Evolutionary conservation across 1,140 invertebrate genomes (phyloP), one percentile per base, ranked within the genome.

Genomic region (Zaprionus ornatus): DNA sequence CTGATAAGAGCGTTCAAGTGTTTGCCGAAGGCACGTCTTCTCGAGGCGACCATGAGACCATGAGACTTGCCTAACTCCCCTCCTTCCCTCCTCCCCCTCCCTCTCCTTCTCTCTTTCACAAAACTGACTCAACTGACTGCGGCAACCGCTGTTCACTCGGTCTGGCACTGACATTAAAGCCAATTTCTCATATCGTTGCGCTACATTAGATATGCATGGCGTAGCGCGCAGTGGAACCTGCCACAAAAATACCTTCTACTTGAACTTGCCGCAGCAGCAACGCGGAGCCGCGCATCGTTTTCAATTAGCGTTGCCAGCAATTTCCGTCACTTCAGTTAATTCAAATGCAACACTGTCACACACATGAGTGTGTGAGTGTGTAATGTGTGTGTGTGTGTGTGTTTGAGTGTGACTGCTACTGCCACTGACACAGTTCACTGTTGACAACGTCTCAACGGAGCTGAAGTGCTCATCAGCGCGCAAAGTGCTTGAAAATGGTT

Each of bases 11-110:
- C 73, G 48, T 42, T 81, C 52, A 60, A 75, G 83, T 87, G 77
- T 87, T 87, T 87, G 84, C 84, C 84, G 52, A 64, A 57, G 80
- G 69, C 73, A 72, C 72, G 74, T 75, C 82, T 67, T 42, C 73
- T 19, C 7, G n/a, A 10, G 42, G 17, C 7, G 7, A n/a, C 42
- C 42, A 21, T 4, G 19, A 19, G 45, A 17, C 45, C 42, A 48
- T 48, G 42, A 48, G 7, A 48, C 42, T 9, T 29, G 2, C 9
- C 29, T 10, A 10, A 5, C 45, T 48, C 17, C 7, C 42, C n/a
- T 5, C 3, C 45, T 21, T 1, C 3, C 45, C 12, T 1, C 42
- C 2, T 48, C 17, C 7, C n/a, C 17, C n/a, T 10, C 45, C 3
- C 19, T 19, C 6, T 21, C 19, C 21, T 1, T 7, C 4, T 45